These are phyloP conservation scores for Heterotilapia buettikoferi DNA, from an alignment of 2,113 vertebrate species.

Conservation along the genomic window DNA sequence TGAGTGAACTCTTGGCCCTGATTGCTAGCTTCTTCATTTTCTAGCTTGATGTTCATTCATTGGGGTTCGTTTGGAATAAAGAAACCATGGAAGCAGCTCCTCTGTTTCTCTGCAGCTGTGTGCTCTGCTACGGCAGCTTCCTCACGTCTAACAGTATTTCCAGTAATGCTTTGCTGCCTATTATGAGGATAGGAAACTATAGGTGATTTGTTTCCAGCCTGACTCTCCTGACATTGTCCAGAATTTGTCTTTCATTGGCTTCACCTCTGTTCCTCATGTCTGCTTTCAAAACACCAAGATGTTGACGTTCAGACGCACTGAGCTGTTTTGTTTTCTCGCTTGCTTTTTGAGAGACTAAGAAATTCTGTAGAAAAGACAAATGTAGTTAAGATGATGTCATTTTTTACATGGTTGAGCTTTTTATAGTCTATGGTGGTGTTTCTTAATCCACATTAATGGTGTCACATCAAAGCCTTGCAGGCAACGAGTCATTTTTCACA, in stretches of 20 bases:
- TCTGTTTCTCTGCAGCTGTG: neutral
- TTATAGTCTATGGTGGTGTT: neutral
- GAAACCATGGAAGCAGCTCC: neutral
- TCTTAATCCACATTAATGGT: neutral
- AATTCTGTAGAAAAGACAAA: neutral
- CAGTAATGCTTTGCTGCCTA: neutral
- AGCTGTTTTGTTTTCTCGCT: neutral
- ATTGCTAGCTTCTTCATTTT: neutral
- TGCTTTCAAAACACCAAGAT: neutral
- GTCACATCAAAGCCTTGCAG: neutral
- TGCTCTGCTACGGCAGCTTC: neutral
- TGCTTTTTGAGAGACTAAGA: neutral
- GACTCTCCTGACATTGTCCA: neutral
- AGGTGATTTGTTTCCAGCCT: neutral
- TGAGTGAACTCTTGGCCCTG: neutral
- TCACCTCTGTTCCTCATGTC: fast-evolving
- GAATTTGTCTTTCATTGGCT: neutral
- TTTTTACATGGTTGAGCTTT: neutral
- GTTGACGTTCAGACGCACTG: neutral
- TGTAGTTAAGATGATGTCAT: neutral
- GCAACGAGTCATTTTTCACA: neutral
- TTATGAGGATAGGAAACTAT: neutral
- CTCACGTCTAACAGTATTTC: neutral
- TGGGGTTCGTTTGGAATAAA: neutral
- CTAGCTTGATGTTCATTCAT: neutral